Conservation (phyloP, 2,797 vertebrate species). For the Sebastes diaconus region DNA sequence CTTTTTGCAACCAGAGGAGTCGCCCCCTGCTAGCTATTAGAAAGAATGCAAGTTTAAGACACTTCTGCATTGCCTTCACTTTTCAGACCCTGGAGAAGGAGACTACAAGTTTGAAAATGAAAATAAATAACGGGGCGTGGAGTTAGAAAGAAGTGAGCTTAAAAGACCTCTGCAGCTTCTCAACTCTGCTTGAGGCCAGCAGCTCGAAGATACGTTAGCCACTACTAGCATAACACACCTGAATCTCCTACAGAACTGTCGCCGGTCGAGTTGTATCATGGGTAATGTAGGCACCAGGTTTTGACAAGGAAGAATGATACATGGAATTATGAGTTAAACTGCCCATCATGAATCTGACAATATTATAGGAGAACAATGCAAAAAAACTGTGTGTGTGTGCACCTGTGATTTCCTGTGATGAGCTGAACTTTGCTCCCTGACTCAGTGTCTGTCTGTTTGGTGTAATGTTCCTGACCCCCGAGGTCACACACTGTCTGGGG, state of each 20-base stretch:
- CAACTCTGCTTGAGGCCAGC: neutral
- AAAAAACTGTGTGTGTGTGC: neutral
- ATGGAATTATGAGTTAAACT: neutral
- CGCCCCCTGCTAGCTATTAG: no score
- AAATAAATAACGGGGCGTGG: no score
- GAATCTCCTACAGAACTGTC: neutral
- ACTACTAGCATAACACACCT: neutral
- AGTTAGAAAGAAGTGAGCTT: no score
- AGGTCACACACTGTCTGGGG: slow-evolving; percentile 51
- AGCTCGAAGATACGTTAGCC: neutral
- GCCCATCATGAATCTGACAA: neutral
- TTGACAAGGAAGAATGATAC: neutral
- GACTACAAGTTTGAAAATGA: no score
- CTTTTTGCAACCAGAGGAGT: no score
- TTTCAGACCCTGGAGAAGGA: no score
- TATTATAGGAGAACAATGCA: neutral
- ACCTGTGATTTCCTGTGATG: slow-evolving; percentile 40
- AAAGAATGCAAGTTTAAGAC: no score
- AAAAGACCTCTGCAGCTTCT: neutral
- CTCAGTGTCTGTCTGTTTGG: slow-evolving; percentile 57
- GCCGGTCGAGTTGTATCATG: neutral
- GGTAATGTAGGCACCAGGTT: neutral
- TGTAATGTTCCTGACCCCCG: slow-evolving; percentile 39
- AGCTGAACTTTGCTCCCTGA: slow-evolving; percentile 57
- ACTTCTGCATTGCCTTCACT: no score